Conservation (phyloP, 1,140 invertebrate genomes). For the Atopsyche davidsoni region DNA sequence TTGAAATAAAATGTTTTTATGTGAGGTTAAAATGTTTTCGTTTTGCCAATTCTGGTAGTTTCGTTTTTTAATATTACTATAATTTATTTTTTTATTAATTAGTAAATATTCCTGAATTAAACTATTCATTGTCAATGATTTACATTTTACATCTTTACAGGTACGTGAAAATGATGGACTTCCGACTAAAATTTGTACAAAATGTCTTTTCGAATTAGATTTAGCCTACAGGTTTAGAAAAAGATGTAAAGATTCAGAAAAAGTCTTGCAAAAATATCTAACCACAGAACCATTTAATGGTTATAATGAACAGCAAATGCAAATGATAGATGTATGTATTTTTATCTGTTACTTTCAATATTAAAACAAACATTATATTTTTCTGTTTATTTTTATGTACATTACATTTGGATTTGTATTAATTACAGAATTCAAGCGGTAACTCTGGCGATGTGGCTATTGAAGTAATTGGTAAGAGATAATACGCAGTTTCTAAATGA, state of each 20-base stretch:
- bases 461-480: no score
- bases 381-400: not conserved
- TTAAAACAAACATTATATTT: not conserved
- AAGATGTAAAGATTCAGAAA: slow-evolving; percentile 22
- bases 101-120: not conserved
- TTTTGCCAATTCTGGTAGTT: no score
- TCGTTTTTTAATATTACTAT: no score
- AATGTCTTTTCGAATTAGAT: slow-evolving; percentile 19
- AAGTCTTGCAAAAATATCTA: slow-evolving; percentile 2
- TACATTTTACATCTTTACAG: slow-evolving; percentile 7
- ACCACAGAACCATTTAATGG: no score
- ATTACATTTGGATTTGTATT: not conserved
- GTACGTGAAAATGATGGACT: slow-evolving; percentile 15
- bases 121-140: not conserved
- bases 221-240: slow-evolving; percentile 17
- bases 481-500: no score
- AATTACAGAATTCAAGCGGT: not conserved
- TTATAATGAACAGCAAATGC: not conserved
- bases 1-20: no score
- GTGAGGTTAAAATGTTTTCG: no score
- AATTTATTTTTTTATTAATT: no score
- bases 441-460: not conserved
- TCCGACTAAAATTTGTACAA: slow-evolving; percentile 24
- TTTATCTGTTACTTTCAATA: not conserved
- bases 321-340: not conserved